phyloP scores from a whole-genome alignment of 1,140 invertebrate species.

The Megathymus violae region DNA sequence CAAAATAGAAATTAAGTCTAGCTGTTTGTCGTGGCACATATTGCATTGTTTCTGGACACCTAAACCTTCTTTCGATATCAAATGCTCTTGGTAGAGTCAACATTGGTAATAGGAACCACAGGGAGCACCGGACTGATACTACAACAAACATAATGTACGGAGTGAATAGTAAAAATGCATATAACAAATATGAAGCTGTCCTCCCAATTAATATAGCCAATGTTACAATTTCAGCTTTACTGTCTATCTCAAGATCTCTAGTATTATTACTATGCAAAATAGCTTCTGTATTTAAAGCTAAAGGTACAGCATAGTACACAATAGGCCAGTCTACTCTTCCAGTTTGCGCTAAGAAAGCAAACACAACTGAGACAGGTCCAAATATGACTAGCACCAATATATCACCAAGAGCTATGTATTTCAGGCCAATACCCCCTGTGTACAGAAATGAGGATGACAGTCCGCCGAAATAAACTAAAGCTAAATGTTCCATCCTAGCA shows the following conservation, averaged over 20 bases:
- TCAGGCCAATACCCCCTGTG: conserved; percentile 96
- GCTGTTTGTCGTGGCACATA: conserved; percentile 94
- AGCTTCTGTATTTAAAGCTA: conserved; percentile 97
- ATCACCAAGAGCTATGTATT: conserved; percentile 96
- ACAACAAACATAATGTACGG: conserved; percentile 96
- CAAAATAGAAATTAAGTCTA: conserved; percentile 95
- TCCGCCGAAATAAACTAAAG: conserved; percentile 97
- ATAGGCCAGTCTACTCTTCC: conserved; percentile 93
- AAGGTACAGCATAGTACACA: conserved; percentile 95
- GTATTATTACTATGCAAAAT: conserved; percentile 98
- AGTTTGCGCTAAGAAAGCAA: conserved; percentile 96
- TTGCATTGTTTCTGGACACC: conserved; percentile 90
- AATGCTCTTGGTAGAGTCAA: conserved; percentile 94
- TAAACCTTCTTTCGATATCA: conserved; percentile 94
- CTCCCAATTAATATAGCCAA: conserved; percentile 96
- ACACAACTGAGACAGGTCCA: conserved; percentile 97
- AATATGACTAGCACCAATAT: conserved; percentile 96
- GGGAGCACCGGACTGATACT: conserved; percentile 91
- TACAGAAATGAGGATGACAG: conserved; percentile 97
- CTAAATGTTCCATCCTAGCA: conserved; percentile 96
- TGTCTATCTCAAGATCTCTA: conserved; percentile 93
- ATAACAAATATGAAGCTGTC: conserved; percentile 95
- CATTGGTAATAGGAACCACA: conserved; percentile 95
- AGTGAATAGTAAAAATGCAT: conserved; percentile 94
- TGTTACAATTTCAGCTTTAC: conserved; percentile 94